A percentile compares a stretch with the other conserved stretches of the same genome.
Evolutionary conservation across 2,888 invertebrate species (phyloP).

Genomic region (Catotricha subobsoleta): DNA sequence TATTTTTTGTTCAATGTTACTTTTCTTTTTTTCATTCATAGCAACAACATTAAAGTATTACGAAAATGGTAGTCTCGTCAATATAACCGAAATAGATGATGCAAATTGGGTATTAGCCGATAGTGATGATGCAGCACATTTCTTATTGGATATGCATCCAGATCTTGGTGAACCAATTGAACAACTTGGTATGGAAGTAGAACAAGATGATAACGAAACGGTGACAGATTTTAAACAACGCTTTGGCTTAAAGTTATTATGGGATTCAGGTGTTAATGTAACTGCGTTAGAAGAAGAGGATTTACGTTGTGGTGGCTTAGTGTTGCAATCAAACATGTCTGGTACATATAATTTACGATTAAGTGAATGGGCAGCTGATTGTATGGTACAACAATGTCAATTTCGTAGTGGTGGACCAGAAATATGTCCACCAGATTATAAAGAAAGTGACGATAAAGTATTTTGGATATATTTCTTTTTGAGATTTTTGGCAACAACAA

Average conservation of each 20-base stretch:
- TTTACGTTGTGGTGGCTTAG: constrained; percentile 54
- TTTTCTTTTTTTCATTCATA: too few species aligned
- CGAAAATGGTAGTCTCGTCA: too few species aligned
- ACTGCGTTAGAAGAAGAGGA: constrained; percentile 56
- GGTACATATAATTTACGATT: constrained; percentile 36
- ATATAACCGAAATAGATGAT: too few species aligned
- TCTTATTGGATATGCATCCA: constrained; percentile 51
- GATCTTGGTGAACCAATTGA: constrained; percentile 57
- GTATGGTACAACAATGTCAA: constrained; percentile 59
- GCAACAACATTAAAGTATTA: too few species aligned
- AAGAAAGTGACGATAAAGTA: constrained; percentile 54
- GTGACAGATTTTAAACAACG: constrained; percentile 56
- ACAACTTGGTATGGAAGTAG: constrained; percentile 58
- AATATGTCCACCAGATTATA: constrained; percentile 62
- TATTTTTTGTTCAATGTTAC: too few species aligned
- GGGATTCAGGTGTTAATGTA: constrained; percentile 49
- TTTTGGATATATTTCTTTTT: constrained; percentile 63
- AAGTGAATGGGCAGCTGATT: constrained; percentile 44
- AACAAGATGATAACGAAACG: constrained; percentile 52
- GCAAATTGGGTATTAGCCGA: constrained; percentile 30
- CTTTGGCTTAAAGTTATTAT: constrained; percentile 45
- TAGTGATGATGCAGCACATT: constrained; percentile 34
- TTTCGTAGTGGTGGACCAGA: constrained; percentile 59
- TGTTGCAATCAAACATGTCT: constrained; percentile 46
- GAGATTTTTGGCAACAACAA: constrained; percentile 64